These are phyloP conservation scores for Luscinia megarhynchos DNA, from an alignment of 2,797 vertebrate genomes.

Conservation along the genomic window DNA sequence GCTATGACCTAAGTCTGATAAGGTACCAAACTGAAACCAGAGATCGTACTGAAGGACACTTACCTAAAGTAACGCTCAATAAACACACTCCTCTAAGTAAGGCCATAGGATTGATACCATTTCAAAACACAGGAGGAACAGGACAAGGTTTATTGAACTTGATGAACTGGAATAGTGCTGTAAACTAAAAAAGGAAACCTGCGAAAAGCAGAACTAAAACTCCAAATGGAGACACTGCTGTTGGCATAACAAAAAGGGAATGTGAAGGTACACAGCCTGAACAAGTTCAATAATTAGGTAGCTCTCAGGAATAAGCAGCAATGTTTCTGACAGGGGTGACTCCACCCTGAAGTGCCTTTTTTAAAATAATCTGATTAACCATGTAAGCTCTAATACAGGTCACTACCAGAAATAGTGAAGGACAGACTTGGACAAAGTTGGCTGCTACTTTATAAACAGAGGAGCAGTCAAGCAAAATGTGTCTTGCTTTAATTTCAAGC, in stretches of 20 bases:
- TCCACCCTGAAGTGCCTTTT: conserved; percentile 36
- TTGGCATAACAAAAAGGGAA: conserved; percentile 32
- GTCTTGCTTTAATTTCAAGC: not conserved
- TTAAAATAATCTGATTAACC: conserved; percentile 36
- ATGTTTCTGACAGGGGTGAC: conserved; percentile 27
- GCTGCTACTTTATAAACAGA: not conserved
- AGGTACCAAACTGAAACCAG: not conserved
- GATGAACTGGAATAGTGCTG: not conserved
- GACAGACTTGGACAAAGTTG: not conserved
- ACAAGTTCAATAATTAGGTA: conserved; percentile 58
- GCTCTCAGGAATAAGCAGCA: conserved; percentile 24
- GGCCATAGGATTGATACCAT: not conserved
- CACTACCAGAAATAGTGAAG: not conserved
- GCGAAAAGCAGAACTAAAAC: not conserved
- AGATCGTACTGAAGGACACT: not conserved
- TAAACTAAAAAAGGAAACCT: not conserved
- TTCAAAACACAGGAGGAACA: not conserved
- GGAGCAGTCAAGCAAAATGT: not conserved
- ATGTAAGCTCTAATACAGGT: not conserved
- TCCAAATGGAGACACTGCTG: not conserved
- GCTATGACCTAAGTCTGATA: not conserved
- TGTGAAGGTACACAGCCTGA: conserved; percentile 37
- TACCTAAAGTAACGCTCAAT: not conserved
- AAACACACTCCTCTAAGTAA: not conserved
- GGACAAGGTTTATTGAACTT: not conserved